Conservation (phyloP, 2,113 vertebrate species). For the Tonatia bakeri region DNA sequence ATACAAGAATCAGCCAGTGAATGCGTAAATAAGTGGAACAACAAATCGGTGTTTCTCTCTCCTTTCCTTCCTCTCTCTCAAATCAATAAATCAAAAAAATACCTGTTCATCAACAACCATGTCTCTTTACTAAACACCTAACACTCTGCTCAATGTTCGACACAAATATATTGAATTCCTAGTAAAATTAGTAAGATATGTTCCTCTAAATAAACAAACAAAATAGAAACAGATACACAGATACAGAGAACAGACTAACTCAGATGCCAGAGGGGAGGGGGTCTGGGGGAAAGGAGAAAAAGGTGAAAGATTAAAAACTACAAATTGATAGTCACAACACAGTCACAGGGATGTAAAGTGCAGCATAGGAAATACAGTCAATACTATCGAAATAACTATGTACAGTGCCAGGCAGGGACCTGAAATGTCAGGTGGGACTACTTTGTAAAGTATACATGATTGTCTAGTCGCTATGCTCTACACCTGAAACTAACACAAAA, state of each 20-base stretch:
- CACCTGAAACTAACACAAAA: background rate
- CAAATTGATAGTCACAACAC: background rate
- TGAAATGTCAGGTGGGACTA: no score
- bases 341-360: background rate
- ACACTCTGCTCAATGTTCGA: background rate
- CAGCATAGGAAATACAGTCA: no score
- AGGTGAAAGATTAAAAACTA: background rate
- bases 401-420: no score
- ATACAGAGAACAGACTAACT: no score
- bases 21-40: no score
- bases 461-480: no score
- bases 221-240: no score
- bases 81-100: background rate
- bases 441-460: no score
- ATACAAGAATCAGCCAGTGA: no score
- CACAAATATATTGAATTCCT: background rate
- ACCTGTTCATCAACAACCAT: background rate
- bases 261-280: background rate
- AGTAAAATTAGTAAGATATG: background rate
- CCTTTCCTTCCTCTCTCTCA: no score
- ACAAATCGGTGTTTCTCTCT: no score
- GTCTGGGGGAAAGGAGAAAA: background rate
- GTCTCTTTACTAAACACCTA: background rate
- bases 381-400: no score
- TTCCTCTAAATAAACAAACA: background rate